Evolutionary conservation across 2,797 vertebrate species (phyloP).

Genomic region (Pogoniulus pusillus): DNA sequence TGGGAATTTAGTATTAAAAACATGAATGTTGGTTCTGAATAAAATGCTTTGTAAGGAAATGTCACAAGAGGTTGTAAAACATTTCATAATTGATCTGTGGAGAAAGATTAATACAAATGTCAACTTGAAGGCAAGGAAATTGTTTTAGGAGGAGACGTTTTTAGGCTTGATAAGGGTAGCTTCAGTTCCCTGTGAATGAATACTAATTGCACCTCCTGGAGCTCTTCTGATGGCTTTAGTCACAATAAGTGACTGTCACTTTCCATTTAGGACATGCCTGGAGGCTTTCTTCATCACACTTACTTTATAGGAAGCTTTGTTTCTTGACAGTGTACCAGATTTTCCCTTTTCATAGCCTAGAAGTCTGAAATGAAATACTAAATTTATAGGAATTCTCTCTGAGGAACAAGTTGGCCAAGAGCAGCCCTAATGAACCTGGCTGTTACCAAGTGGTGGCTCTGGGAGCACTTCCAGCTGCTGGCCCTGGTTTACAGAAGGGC

Average conservation of each 20-base stretch:
- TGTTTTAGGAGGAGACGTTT: not conserved
- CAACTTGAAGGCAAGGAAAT: not conserved
- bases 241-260: not conserved
- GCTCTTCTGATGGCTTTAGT: not conserved
- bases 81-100: not conserved
- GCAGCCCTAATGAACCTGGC: not conserved
- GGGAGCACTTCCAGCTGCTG: not conserved
- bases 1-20: not conserved
- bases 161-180: not conserved
- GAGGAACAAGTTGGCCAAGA: not conserved
- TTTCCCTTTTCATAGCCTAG: not conserved
- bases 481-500: not conserved
- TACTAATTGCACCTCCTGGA: rapidly evolving
- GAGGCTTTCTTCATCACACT: not conserved
- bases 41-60: not conserved
- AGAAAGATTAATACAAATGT: not conserved
- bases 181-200: not conserved
- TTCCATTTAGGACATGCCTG: not conserved
- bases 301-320: not conserved
- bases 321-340: not conserved
- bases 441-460: rapidly evolving
- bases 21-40: not conserved
- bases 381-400: rapidly evolving
- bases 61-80: not conserved
- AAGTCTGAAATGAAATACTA: not conserved